A percentile compares a stretch with the other conserved stretches of the same genome.
Conservation (phyloP, 1,140 invertebrate genomes). For the Prorops nasuta region DNA sequence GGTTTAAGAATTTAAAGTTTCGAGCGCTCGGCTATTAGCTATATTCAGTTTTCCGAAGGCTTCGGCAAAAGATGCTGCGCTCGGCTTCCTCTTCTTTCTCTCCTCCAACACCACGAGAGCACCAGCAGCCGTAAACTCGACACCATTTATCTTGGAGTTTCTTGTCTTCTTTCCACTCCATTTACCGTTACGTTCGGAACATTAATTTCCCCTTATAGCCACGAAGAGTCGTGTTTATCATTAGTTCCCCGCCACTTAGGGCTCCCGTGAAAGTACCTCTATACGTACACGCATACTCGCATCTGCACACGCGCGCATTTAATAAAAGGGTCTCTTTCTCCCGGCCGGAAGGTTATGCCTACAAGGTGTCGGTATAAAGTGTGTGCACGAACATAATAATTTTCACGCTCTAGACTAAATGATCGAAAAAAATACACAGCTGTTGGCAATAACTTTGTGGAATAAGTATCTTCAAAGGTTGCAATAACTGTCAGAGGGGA, state of each 20-base stretch:
- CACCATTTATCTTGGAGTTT: constrained; percentile 40
- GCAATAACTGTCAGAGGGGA: constrained; percentile 43
- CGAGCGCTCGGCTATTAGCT: too few species aligned
- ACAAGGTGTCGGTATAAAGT: constrained; percentile 22
- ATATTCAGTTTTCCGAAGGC: not conserved
- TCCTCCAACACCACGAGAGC: constrained; percentile 2
- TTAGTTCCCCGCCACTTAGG: constrained; percentile 49
- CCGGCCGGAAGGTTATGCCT: constrained; percentile 23
- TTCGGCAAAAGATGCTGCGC: too few species aligned
- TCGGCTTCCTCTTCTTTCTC: too few species aligned
- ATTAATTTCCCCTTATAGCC: constrained; percentile 44
- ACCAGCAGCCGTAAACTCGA: constrained; percentile 27
- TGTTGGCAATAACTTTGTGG: constrained; percentile 49
- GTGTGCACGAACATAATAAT: constrained; percentile 31
- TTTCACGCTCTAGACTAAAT: constrained; percentile 23
- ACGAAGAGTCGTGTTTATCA: constrained; percentile 46
- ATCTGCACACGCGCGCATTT: not conserved
- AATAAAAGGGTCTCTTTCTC: constrained; percentile 1
- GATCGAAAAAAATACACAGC: constrained; percentile 35
- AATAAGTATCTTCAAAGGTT: constrained; percentile 41
- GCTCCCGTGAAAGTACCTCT: constrained; percentile 24
- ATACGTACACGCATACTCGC: constrained; percentile 3
- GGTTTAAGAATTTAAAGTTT: not conserved
- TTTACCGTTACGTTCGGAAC: constrained; percentile 48
- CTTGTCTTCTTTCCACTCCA: constrained; percentile 48